phyloP scores from a whole-genome alignment of 2,888 invertebrate species.

The Amorpha juglandis region DNA sequence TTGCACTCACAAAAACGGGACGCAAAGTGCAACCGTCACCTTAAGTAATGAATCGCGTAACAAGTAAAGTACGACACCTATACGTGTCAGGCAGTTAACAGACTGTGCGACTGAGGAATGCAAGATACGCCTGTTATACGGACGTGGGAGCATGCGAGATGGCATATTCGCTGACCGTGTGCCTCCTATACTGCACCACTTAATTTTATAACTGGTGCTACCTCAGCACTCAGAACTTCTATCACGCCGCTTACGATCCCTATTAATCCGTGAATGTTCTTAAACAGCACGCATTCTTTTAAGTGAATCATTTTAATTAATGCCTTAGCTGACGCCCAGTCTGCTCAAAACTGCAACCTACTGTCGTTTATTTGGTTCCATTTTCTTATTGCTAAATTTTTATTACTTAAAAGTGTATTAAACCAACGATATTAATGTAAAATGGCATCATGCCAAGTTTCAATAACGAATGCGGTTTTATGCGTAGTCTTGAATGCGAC shows the following conservation, averaged over 20 bases:
- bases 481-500: slow-evolving; percentile 43
- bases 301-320: slow-evolving; percentile 33
- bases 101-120: slow-evolving; percentile 40
- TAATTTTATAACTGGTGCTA: slow-evolving; percentile 51
- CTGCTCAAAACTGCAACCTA: slow-evolving; percentile 40
- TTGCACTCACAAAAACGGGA: slow-evolving; percentile 46
- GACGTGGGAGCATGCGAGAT: slow-evolving; percentile 48
- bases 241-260: slow-evolving; percentile 49
- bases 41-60: slow-evolving; percentile 57
- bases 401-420: slow-evolving; percentile 55
- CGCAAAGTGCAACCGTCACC: slow-evolving; percentile 46
- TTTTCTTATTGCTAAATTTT: slow-evolving; percentile 49
- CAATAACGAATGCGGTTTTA: slow-evolving; percentile 54
- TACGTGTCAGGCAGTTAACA: slow-evolving; percentile 29
- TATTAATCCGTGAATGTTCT: slow-evolving; percentile 51
- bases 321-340: not conserved
- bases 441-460: slow-evolving; percentile 68
- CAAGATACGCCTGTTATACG: slow-evolving; percentile 39
- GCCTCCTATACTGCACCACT: slow-evolving; percentile 43
- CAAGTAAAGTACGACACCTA: slow-evolving; percentile 29
- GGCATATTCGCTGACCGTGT: slow-evolving; percentile 55
- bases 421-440: slow-evolving; percentile 59
- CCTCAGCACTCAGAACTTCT: slow-evolving; percentile 50
- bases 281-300: slow-evolving; percentile 33
- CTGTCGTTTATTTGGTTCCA: slow-evolving; percentile 52